Conservation (phyloP, 2,888 invertebrate species). For the Mamestra brassicae region DNA sequence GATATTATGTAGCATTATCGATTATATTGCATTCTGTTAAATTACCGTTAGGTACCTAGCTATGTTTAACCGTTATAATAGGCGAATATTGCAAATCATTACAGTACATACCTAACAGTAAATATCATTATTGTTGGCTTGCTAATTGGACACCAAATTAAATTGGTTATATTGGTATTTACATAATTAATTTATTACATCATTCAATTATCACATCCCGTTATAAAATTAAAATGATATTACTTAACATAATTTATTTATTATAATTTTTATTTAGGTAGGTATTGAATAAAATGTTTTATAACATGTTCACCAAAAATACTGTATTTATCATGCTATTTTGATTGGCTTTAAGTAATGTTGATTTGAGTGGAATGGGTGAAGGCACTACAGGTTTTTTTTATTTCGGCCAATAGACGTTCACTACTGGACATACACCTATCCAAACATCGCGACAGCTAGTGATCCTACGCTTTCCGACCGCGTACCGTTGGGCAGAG, state of each 20-base stretch:
- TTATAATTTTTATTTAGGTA: too few species aligned
- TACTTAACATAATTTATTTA: too few species aligned
- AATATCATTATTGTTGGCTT: not conserved
- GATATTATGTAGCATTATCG: not conserved
- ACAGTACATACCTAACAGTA: conserved; percentile 17
- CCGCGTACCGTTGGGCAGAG: too few species aligned
- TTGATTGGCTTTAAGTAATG: too few species aligned
- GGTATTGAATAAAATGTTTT: too few species aligned
- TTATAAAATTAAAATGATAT: not conserved
- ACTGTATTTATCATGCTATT: too few species aligned
- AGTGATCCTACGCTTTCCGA: not conserved
- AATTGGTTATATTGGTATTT: not conserved
- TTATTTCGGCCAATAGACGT: not conserved
- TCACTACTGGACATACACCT: not conserved
- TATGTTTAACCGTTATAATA: conserved; percentile 17
- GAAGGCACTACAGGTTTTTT: too few species aligned
- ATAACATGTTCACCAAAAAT: too few species aligned
- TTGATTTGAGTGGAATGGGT: too few species aligned
- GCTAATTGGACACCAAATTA: conserved; percentile 21
- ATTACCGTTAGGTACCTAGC: conserved; percentile 25
- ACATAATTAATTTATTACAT: not conserved
- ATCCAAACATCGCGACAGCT: too few species aligned
- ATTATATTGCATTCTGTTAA: conserved; percentile 14
- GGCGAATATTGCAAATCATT: conserved; percentile 21
- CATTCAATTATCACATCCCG: not conserved